These are phyloP conservation scores for Crossaster papposus DNA, from an alignment of 53 echinoderm and acorn worm species.

Conservation along the genomic window DNA sequence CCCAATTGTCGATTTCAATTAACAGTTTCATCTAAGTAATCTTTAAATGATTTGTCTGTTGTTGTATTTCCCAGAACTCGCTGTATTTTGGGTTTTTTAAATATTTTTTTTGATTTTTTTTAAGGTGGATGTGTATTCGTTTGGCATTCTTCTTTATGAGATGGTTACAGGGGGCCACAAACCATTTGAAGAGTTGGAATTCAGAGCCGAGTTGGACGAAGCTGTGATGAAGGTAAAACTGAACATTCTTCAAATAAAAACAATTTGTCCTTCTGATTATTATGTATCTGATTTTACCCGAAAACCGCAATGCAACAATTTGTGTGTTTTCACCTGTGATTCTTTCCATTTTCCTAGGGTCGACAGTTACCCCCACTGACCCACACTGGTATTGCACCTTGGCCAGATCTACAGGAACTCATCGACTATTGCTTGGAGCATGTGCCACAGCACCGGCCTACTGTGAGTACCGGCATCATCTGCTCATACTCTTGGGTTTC, in stretches of 20 bases:
- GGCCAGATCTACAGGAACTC: slow-evolving; percentile 97
- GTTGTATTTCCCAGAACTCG: no score
- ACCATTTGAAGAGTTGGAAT: slow-evolving; percentile 93
- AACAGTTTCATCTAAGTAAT: no score
- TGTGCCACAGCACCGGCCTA: slow-evolving; percentile 86
- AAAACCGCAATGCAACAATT: no score
- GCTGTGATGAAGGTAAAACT: slow-evolving; percentile 87
- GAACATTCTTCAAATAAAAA: not conserved
- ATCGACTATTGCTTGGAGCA: slow-evolving; percentile 89
- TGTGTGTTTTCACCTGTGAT: not conserved
- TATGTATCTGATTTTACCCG: not conserved
- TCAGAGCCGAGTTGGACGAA: slow-evolving; percentile 94
- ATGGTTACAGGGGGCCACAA: slow-evolving; percentile 89
- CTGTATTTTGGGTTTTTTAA: not conserved
- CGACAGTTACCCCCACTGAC: slow-evolving; percentile 84
- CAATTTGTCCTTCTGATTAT: not conserved
- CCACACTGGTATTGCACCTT: slow-evolving; percentile 68
- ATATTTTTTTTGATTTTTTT: not conserved
- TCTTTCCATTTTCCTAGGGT: slow-evolving; percentile 62
- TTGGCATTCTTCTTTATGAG: slow-evolving; percentile 96
- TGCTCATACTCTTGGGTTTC: not conserved
- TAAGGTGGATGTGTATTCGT: slow-evolving; percentile 95
- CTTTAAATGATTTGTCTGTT: no score
- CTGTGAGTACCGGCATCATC: slow-evolving; percentile 57
- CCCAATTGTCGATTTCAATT: no score